Percentiles rank a stretch among this genome's conserved stretches.
These are phyloP conservation scores for Branchellion lobata DNA, from an alignment of 2,888 invertebrate genomes.

Conservation along the genomic window DNA sequence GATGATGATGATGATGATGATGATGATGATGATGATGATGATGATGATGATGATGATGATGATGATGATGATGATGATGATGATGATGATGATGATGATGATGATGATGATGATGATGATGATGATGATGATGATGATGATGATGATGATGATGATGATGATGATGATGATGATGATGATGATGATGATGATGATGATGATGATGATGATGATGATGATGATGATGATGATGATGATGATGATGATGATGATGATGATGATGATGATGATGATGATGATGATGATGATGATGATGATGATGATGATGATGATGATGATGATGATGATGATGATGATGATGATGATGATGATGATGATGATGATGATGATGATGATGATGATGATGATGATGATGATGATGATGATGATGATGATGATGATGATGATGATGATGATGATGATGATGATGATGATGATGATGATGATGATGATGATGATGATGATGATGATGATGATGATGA, in stretches of 20 bases:
- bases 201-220: not conserved
- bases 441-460: not conserved
- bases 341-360: not conserved
- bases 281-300: not conserved
- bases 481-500: slow-evolving; percentile 9
- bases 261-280: not conserved
- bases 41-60: slow-evolving; percentile 16
- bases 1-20: slow-evolving; percentile 41
- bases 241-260: not conserved
- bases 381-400: not conserved
- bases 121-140: slow-evolving; percentile 2
- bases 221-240: too few species aligned
- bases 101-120: slow-evolving; percentile 1
- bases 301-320: not conserved
- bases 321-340: not conserved
- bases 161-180: not conserved
- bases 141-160: not conserved
- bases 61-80: slow-evolving; percentile 16
- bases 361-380: not conserved
- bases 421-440: too few species aligned
- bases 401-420: too few species aligned
- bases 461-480: not conserved
- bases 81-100: slow-evolving; percentile 7
- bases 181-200: not conserved
- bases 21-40: slow-evolving; percentile 28